These are phyloP conservation scores for Lepidochrysops patricia DNA, from an alignment of 2,888 invertebrate genomes.

Conservation along the genomic window DNA sequence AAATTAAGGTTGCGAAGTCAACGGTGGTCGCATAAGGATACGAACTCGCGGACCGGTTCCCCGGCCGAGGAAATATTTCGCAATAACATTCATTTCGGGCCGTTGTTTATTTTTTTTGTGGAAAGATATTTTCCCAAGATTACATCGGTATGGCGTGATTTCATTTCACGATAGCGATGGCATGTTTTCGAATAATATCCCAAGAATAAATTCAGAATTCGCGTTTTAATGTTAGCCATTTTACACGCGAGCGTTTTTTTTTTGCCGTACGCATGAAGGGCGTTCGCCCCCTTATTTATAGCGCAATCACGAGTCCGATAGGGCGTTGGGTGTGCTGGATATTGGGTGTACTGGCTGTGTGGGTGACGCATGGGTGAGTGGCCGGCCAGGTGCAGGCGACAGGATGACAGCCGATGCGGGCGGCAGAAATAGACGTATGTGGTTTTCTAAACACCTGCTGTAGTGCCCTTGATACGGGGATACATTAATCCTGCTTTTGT, in stretches of 20 bases:
- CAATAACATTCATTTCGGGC: neutral
- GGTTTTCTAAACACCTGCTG: slow-evolving; percentile 24
- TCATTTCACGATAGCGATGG: neutral
- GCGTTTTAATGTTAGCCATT: slow-evolving; percentile 3
- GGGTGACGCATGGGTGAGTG: slow-evolving; percentile 42
- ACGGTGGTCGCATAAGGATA: slow-evolving; percentile 6
- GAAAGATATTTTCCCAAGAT: neutral
- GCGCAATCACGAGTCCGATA: slow-evolving; percentile 38
- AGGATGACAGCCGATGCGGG: slow-evolving; percentile 28
- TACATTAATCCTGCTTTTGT: neutral
- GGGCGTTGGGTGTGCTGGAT: slow-evolving; percentile 14
- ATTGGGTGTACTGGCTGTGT: slow-evolving; percentile 9
- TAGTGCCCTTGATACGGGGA: slow-evolving; percentile 16
- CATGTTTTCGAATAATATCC: slow-evolving; percentile 5
- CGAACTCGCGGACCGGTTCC: slow-evolving; percentile 4
- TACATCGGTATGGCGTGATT: neutral
- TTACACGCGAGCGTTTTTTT: slow-evolving; percentile 5
- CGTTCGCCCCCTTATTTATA: slow-evolving; percentile 13
- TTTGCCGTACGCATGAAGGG: slow-evolving; percentile 13
- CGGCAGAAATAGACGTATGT: slow-evolving; percentile 25
- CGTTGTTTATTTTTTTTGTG: slow-evolving; percentile 1
- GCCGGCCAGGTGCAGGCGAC: slow-evolving; percentile 48
- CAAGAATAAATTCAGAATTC: slow-evolving; percentile 4
- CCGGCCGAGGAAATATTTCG: slow-evolving; percentile 1
- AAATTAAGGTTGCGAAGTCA: slow-evolving; percentile 33